Evolutionary conservation across 2,113 vertebrate species (phyloP), one percentile per base, ranked within the genome.

Genomic region (Upupa epops): DNA sequence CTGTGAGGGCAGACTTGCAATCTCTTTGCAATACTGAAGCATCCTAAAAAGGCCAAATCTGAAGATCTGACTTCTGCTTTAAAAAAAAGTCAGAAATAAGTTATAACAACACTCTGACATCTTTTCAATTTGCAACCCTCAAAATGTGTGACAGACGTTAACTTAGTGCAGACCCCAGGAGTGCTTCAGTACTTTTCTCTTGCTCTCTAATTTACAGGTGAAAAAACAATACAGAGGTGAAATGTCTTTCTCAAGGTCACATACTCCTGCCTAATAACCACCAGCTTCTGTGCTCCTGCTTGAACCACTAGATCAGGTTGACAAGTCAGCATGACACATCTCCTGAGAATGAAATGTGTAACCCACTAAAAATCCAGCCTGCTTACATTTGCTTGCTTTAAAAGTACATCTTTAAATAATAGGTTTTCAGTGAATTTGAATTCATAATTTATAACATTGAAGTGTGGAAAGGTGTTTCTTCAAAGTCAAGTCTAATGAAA

Each of bases 401-500:
- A 69, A 94, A 94, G 34, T 37, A 34, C 13, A 20, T 71, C 48
- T 64, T 90, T 88, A 70, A 88, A 76, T 49, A 66, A 45, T 31
- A 48, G 0, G 0, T 94, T 84, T 92, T 70, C 80, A 73, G 37
- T 51, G 26, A 82, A 52, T 56, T 51, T 51, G n/a, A 69, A n/a
- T 54, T 91, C 29, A 29, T 64, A 6, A 88, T 88, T 92, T 86
- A 71, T 55, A 77, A 60, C 21, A 63, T 56, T 89, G 87, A 87
- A 55, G 83, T 37, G 81, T 10, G 21, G n/a, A 21, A 69, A 81
- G 45, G 60, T 91, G 40, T 1, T 83, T 91, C 90, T 77, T 68
- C 37, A 2, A 92, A 92, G 61, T 54, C 31, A 92, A 65, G 69
- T 87, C 64, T 91, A 90, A 90, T 86, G 60, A 92, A 94, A 88